These are phyloP conservation scores for Zelleria hepariella DNA, from an alignment of 2,888 invertebrate genomes.

Conservation along the genomic window DNA sequence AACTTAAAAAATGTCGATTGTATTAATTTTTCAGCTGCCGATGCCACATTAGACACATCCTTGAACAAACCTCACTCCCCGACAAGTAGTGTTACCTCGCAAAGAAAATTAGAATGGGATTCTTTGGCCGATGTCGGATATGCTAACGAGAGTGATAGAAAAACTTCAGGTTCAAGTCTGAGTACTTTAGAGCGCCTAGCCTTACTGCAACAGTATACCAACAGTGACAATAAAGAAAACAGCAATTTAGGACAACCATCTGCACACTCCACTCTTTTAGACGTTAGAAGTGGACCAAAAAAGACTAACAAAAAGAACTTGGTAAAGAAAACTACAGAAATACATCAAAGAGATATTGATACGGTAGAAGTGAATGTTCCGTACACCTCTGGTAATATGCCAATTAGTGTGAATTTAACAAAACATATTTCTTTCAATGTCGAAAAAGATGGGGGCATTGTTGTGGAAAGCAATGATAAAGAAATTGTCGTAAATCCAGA, in stretches of 20 bases:
- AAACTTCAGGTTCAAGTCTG: conserved; percentile 58
- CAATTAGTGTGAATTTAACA: conserved; percentile 53
- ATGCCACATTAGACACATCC: conserved; percentile 48
- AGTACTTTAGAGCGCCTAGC: conserved; percentile 77
- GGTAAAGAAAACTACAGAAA: conserved; percentile 45
- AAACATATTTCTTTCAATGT: conserved; percentile 65
- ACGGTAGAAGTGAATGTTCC: conserved; percentile 51
- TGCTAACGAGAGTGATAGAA: conserved; percentile 70
- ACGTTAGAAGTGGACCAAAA: conserved; percentile 28
- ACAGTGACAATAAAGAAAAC: conserved; percentile 44
- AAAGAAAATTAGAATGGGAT: conserved; percentile 88
- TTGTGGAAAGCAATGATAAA: conserved; percentile 36
- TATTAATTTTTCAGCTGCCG: conserved; percentile 42
- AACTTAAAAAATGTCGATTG: not conserved
- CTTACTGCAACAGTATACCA: conserved; percentile 61
- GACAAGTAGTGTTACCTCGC: conserved; percentile 81
- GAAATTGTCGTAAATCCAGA: conserved; percentile 34
- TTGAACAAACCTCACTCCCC: conserved; percentile 73
- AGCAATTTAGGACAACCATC: conserved; percentile 50
- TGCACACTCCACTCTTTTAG: conserved; percentile 69
- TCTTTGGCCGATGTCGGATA: conserved; percentile 91
- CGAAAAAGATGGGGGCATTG: conserved; percentile 47
- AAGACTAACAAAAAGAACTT: conserved; percentile 39
- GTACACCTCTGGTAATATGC: conserved; percentile 27
- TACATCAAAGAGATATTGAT: conserved; percentile 52